These are phyloP conservation scores for Nymphalis urticae DNA, from an alignment of 2,888 invertebrate genomes.

Conservation along the genomic window DNA sequence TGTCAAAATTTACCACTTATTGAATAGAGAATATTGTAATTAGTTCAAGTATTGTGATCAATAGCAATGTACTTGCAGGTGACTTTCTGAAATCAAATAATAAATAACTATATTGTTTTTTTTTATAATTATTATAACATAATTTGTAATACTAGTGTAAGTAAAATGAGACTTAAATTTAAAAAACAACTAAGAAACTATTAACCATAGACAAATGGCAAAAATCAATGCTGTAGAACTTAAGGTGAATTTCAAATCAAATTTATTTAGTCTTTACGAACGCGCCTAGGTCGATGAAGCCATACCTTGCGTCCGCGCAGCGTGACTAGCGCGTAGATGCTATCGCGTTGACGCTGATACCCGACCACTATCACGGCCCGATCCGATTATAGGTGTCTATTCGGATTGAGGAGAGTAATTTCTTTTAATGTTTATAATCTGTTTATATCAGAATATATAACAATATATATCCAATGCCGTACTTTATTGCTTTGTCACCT, in stretches of 20 bases:
- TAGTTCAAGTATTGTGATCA: too few relatives aligned
- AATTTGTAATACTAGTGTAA: too few relatives aligned
- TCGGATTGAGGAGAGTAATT: constrained; percentile 47
- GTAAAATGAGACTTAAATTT: too few relatives aligned
- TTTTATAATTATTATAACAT: too few relatives aligned
- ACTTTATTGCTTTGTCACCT: neutral
- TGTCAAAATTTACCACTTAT: too few relatives aligned
- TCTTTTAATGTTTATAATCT: constrained; percentile 41
- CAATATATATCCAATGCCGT: neutral
- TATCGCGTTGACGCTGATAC: constrained; percentile 52
- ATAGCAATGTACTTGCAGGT: too few relatives aligned
- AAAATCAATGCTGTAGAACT: too few relatives aligned
- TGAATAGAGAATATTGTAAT: too few relatives aligned
- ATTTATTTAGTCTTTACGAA: neutral
- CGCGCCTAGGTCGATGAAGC: constrained; percentile 37
- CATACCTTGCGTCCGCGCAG: constrained; percentile 37
- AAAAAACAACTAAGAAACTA: too few relatives aligned
- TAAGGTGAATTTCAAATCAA: neutral
- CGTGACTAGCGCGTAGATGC: constrained; percentile 49
- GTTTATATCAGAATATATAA: neutral
- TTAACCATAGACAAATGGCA: too few relatives aligned
- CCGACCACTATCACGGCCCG: constrained; percentile 55
- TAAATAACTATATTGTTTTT: too few relatives aligned
- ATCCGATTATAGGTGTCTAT: constrained; percentile 59
- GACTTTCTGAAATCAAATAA: too few relatives aligned